Evolutionary conservation across 1,140 invertebrate species (phyloP), one percentile per base, ranked within the genome.

Genomic region (Drosophila mauritiana): DNA sequence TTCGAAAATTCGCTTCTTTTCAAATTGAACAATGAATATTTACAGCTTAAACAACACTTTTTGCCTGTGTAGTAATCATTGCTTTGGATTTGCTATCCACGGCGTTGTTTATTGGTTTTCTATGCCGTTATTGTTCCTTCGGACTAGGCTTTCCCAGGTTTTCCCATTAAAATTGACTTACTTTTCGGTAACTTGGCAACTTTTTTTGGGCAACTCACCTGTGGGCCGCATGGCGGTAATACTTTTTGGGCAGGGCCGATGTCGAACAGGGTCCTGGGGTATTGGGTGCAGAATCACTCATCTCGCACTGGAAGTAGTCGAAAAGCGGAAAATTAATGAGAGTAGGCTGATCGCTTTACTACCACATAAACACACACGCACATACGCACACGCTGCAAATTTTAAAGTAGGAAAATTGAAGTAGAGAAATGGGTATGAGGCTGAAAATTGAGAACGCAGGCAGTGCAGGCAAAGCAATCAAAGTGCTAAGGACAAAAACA

Each of bases 221-320:
- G 52, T 88, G 84, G 25, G 84, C 84, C 43, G 84, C 84, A 51
- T 89, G 63, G 36, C 84, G 84, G 68, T 88, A 88, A 80, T 88
- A 88, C 58, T 88, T 88, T 49, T 88, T 88, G 22, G 84, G 84
- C 52, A 70, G 65, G 10, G 49, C 63, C 49, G 76, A 76, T 25
- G 75, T 15, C 12, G 64, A 84, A 8, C 46, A 43, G 37, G 73
- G 67, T 13, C 85, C 84, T 27, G 82, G 82, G 13, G 82, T 85
- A 34, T 85, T 89, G 13, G 84, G 84, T n/a, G 84, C 84, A 11
- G 84, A 89, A 36, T 88, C 84, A 46, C 80, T 89, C 84, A 88
- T 88, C 20, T 84, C 85, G 43, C 67, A 63, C 84, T 88, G 80
- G 69, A 73, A 20, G 49, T 27, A 43, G 20, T 37, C n/a, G 8